Percentiles rank a stretch among this genome's conserved stretches.
phyloP scores from a whole-genome alignment of 2,113 vertebrate genomes.

The Gulo gulo region DNA sequence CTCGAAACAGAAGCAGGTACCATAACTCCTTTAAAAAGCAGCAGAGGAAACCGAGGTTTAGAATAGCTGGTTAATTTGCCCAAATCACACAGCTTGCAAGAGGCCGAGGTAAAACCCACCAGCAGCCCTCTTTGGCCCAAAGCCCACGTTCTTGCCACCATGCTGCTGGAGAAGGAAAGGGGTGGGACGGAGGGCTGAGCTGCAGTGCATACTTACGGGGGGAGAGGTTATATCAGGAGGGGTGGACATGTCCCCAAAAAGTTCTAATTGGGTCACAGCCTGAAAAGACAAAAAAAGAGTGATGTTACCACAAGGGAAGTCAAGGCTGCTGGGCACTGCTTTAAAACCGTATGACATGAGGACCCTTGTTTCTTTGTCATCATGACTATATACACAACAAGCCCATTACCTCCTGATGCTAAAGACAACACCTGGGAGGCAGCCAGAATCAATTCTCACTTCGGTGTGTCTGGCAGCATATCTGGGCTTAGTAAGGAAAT shows the following conservation, averaged over 20 bases:
- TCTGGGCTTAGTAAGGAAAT: background rate
- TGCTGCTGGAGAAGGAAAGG: background rate
- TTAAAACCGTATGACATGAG: background rate
- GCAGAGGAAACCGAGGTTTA: background rate
- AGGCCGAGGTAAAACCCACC: background rate
- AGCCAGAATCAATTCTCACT: background rate
- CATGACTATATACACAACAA: background rate
- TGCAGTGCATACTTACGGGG: conserved; percentile 88
- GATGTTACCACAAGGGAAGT: conserved; percentile 15
- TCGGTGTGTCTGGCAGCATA: background rate
- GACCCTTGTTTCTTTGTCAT: background rate
- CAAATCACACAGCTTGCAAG: background rate
- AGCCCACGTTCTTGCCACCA: background rate
- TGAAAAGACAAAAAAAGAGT: conserved; percentile 80
- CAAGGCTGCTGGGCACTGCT: background rate
- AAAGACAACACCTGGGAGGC: background rate
- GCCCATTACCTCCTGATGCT: background rate
- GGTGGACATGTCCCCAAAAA: conserved; percentile 99
- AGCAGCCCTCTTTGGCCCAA: background rate
- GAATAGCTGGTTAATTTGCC: background rate
- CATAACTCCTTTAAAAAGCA: background rate
- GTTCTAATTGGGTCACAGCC: conserved; percentile 99
- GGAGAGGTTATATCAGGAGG: conserved; percentile 98
- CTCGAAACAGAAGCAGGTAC: background rate
- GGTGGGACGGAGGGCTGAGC: background rate